phyloP scores from a whole-genome alignment of 2,797 vertebrate species.

The Coranthus polyacanthus region DNA sequence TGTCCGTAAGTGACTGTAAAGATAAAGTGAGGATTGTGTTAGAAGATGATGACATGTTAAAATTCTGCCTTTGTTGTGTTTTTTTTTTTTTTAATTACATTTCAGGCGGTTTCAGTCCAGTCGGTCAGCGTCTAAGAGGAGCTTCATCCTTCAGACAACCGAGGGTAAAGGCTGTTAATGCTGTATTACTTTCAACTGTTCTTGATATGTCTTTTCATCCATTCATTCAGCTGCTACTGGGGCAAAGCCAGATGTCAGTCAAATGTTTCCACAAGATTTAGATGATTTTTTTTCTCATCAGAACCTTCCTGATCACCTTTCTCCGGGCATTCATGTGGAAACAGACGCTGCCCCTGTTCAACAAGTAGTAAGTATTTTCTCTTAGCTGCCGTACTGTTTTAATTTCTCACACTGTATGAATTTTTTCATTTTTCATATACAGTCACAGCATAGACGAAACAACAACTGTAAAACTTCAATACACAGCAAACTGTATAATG shows the following conservation, averaged over 20 bases:
- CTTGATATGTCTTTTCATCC: too few relatives aligned
- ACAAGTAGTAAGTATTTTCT: conserved; percentile 80
- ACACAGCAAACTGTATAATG: too few relatives aligned
- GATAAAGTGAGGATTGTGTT: neutral
- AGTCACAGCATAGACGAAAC: too few relatives aligned
- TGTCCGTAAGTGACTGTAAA: conserved; percentile 35
- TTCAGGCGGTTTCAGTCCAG: conserved; percentile 88
- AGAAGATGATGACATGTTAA: neutral
- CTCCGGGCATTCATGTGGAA: conserved; percentile 65
- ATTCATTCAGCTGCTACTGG: neutral
- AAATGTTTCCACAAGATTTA: conserved; percentile 3
- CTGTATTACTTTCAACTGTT: neutral
- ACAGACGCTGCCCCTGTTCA: conserved; percentile 70
- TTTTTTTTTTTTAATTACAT: conserved; percentile 65
- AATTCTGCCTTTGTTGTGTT: neutral
- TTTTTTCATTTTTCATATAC: too few relatives aligned
- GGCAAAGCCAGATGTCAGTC: neutral
- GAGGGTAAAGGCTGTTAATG: conserved; percentile 82
- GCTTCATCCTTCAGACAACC: conserved; percentile 84
- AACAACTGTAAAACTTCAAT: too few relatives aligned
- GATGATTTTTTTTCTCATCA: conserved; percentile 44
- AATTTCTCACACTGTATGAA: too few relatives aligned
- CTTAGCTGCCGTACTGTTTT: too few relatives aligned
- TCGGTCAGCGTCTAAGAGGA: conserved; percentile 85
- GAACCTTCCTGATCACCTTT: conserved; percentile 70